Base-by-base conservation (phyloP, 2,797 vertebrate genomes). In the Amphiprion clarkii region DNA sequence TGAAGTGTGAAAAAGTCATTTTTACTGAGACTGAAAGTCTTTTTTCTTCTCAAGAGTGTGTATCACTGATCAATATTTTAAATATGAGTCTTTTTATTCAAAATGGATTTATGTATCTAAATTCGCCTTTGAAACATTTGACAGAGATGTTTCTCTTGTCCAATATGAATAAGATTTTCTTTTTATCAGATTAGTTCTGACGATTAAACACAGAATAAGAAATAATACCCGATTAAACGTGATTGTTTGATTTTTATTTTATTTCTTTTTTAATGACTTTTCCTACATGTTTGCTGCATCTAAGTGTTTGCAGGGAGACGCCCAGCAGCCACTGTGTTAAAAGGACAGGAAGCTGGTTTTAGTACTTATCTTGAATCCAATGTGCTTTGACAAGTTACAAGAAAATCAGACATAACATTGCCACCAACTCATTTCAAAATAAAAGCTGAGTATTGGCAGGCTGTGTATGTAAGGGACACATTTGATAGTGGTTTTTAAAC, bases 331-430 rank as follows among this genome's bases (percentile, higher is more conserved):
- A 71, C 87, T 53, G 67, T 69, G 86, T 91, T 92, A 89, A 94
- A 92, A 77, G 79, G 90, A 90, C 94, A 93, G 94, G 93, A 94
- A 94, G 89, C 64, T 73, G 79, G 89, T 89, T 89, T 79, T 57
- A 87, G 73, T 19, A 25, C 67, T 84, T 59, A 79, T 31, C 57
- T 68, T 53, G 46, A 75, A 67, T 80, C 79, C 81, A 48, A 39
- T 16, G 14, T 19, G 13, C 66, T 52, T 57, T 19, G 19, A 10
- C 17, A 66, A 8, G 0, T 3, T 0, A 14, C 51, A 25, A 11
- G 11, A 9, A 1, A 71, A n/a, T 25, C 4, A 36, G 5, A 1
- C 14, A 33, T 0, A 19, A 31, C 10, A n/a, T 3, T 0, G 67
- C 36, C 44, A 42, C 53, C 78, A 25, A 12, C 54, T 0, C 0